Base-by-base conservation (phyloP, 2,113 vertebrate genomes). In the Typhlomys cinereus region DNA sequence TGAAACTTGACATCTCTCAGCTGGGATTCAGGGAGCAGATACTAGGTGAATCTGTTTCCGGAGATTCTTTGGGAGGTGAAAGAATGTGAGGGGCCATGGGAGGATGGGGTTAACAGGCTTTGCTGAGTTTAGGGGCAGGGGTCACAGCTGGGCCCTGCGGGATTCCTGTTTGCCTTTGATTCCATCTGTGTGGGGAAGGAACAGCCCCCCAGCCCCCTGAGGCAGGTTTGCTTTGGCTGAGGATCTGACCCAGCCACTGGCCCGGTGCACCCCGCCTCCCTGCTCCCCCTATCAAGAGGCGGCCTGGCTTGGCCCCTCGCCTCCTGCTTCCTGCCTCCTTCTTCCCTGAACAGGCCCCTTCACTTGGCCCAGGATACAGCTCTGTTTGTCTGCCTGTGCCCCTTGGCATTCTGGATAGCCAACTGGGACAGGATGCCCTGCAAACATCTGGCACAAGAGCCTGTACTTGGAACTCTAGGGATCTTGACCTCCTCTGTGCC, bases 91-190 rank as follows among this genome's bases (percentile, higher is more conserved):
- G 25, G 71, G 57, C 4, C 20, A 29, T 15, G n/a, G n/a, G 71
- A 92, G 29, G 92, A 84, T 7, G 23, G n/a, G 34, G 83, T 95
- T 96, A 95, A 94, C 31, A 48, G 73, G 69, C 31, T 93, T 57
- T 78, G 86, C 95, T 96, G 93, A 86, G 90, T 57, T 34, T 71
- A 36, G 84, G 89, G 74, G 20, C 94, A 95, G 89, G 87, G 95
- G 95, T 95, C 94, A 96, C 94, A 96, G 96, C 96, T 97, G 96
- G 94, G 79, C 96, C 92, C 92, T 61, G 92, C 59, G 73, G 94
- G 95, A 90, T 81, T 96, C 93, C 96, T 91, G 87, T 93, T 96
- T 96, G 93, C 90, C 94, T 97, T 96, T 97, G 95, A 97, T 97
- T 89, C 89, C 89, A 94, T 93, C 96, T 64, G 96, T 89, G 76